A percentile compares a stretch with the other conserved stretches of the same genome.
phyloP scores from a whole-genome alignment of 2,113 vertebrate species.

The Tor tambroides region DNA sequence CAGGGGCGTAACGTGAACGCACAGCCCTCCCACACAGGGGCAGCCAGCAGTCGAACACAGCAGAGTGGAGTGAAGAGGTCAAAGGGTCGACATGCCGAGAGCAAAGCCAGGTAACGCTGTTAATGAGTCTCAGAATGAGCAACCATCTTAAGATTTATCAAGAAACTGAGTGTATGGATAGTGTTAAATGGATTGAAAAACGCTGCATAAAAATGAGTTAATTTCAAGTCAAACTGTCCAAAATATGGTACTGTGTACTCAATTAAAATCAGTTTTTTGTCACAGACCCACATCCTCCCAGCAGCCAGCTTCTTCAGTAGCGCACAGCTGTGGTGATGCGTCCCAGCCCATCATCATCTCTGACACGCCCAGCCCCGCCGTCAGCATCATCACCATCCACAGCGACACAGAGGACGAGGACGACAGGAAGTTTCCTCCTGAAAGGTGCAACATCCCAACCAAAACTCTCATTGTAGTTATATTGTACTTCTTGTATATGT shows the following conservation, averaged over 20 bases:
- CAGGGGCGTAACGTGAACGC: conserved; percentile 83
- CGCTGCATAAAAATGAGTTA: neutral
- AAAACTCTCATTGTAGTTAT: too few species aligned
- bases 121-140: neutral
- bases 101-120: conserved; percentile 70
- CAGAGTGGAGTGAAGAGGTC: conserved; percentile 85
- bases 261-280: neutral
- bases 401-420: conserved; percentile 97
- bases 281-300: conserved; percentile 80
- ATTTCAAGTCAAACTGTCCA: neutral
- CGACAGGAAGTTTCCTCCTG: conserved; percentile 88
- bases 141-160: neutral
- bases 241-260: neutral
- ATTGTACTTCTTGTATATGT: too few species aligned
- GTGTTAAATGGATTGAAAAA: neutral
- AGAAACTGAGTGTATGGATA: neutral
- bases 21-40: conserved; percentile 84
- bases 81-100: conserved; percentile 82
- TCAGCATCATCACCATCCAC: conserved; percentile 98
- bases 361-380: conserved; percentile 93
- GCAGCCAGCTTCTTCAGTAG: conserved; percentile 77
- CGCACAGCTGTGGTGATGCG: conserved; percentile 81
- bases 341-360: conserved; percentile 96
- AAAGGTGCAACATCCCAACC: conserved; percentile 68
- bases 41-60: conserved; percentile 82